Evolutionary conservation across 2,113 vertebrate genomes (phyloP).

Genomic region (Gymnocephalus cernua): DNA sequence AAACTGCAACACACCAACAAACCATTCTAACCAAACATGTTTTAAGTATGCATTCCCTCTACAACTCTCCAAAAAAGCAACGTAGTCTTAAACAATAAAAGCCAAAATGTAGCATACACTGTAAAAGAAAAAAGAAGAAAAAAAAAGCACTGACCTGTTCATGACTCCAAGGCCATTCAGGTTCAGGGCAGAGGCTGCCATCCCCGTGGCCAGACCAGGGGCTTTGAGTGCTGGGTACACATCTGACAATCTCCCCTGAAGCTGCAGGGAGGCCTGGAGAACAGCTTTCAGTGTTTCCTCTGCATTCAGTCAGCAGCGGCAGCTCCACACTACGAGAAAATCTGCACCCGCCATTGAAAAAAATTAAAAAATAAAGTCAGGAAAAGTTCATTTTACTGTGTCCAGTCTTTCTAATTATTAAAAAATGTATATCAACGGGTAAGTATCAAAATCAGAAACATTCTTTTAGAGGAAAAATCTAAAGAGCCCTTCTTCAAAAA

Average conservation of each 20-base stretch:
- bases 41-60: constrained; percentile 11
- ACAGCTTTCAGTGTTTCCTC: constrained; percentile 41
- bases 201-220: constrained; percentile 78
- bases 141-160: constrained; percentile 67
- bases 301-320: constrained; percentile 31
- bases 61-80: background rate
- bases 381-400: background rate
- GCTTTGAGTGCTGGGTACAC: constrained; percentile 71
- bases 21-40: background rate
- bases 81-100: background rate
- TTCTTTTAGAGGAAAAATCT: background rate
- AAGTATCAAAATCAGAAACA: background rate
- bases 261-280: constrained; percentile 54
- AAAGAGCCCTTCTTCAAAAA: constrained; percentile 3
- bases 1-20: background rate
- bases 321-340: background rate
- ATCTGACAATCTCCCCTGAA: constrained; percentile 71
- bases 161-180: constrained; percentile 74
- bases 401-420: background rate
- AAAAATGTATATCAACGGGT: background rate
- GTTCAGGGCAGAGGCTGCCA: constrained; percentile 80
- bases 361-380: background rate
- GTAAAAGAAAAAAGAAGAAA: too few species aligned
- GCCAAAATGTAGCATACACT: background rate
- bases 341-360: background rate